A percentile compares a stretch with the other conserved stretches of the same genome.
Conservation (phyloP, 2,797 vertebrate species). For the Cuniculus paca region DNA sequence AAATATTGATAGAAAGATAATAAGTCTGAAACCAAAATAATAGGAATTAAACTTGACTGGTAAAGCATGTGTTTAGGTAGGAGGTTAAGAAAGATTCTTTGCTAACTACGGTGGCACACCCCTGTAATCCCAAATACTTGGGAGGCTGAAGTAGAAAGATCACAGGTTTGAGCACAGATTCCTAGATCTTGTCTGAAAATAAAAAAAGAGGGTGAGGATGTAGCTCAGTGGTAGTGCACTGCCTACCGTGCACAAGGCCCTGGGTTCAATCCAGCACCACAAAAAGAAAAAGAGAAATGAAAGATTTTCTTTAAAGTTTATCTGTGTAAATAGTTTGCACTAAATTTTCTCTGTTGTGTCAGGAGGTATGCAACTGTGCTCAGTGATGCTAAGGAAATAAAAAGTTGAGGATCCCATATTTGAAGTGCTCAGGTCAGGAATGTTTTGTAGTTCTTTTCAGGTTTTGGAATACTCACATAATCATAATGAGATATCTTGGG, state of each 20-base stretch:
- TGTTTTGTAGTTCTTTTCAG: neutral
- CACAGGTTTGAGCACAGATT: neutral
- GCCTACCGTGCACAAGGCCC: neutral
- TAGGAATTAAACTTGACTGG: slow-evolving; percentile 38
- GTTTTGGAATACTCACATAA: neutral
- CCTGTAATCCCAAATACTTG: neutral
- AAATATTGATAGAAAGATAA: slow-evolving; percentile 72
- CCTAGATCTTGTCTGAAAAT: neutral
- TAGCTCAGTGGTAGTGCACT: neutral
- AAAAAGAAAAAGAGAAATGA: neutral
- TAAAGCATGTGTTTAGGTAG: slow-evolving; percentile 47
- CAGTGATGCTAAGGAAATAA: neutral
- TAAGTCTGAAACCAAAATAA: slow-evolving; percentile 43
- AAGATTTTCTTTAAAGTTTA: slow-evolving; percentile 23
- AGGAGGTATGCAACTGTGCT: neutral
- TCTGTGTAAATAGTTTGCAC: slow-evolving; percentile 40
- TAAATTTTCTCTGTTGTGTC: neutral
- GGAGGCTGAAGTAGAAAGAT: neutral
- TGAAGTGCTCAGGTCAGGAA: neutral
- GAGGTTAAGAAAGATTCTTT: neutral
- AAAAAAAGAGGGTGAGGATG: neutral
- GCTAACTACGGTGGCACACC: neutral
- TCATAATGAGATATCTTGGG: neutral
- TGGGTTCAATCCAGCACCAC: neutral
- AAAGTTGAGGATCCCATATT: neutral